A percentile compares a stretch with the other conserved stretches of the same genome.
Evolutionary conservation across 2,113 vertebrate species (phyloP).

Genomic region (Narcine bancroftii): DNA sequence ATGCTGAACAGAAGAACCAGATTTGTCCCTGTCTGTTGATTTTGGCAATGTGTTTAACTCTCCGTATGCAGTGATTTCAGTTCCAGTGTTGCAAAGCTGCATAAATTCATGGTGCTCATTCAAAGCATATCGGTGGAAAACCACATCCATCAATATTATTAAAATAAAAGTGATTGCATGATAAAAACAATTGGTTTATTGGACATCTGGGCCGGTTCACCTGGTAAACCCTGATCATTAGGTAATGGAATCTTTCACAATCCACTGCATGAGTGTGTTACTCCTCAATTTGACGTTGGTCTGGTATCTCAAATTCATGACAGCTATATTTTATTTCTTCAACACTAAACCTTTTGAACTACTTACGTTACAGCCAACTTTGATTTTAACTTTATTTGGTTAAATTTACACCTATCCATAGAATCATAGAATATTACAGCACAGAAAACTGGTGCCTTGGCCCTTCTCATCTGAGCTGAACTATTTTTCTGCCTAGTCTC

Average conservation of each 20-base stretch:
- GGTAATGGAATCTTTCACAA: conserved; percentile 1
- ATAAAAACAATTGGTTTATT: not conserved
- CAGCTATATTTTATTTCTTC: not conserved
- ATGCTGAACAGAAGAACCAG: not conserved
- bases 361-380: too few species aligned
- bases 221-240: not conserved
- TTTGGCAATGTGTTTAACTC: not conserved
- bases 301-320: not conserved
- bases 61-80: not conserved
- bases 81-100: not conserved
- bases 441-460: too few species aligned
- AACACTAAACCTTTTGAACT: not conserved
- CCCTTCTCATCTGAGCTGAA: too few species aligned
- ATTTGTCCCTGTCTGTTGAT: not conserved
- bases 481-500: too few species aligned
- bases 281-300: not conserved
- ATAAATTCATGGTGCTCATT: not conserved
- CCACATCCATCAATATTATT: not conserved
- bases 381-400: not conserved
- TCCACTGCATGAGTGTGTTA: not conserved
- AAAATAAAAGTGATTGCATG: not conserved
- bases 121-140: not conserved
- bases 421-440: too few species aligned
- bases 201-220: not conserved
- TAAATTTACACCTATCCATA: too few species aligned